Conservation (phyloP, 2,797 vertebrate genomes). For the Cyprinodon diabolis region DNA sequence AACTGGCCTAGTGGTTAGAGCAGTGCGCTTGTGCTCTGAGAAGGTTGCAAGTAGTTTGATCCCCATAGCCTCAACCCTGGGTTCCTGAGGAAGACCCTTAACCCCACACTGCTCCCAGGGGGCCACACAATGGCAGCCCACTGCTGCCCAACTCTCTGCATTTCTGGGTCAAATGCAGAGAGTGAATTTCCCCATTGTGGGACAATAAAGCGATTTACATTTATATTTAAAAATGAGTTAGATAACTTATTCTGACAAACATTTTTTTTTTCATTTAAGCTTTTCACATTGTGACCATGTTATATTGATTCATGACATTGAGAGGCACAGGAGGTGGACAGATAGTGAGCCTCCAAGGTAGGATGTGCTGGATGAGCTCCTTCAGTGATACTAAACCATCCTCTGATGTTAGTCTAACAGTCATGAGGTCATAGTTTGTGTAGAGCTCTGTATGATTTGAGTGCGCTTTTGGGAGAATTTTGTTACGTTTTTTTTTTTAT, state of each 20-base stretch:
- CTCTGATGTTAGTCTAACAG: neutral
- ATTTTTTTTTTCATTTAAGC: neutral
- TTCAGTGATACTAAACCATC: neutral
- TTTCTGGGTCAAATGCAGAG: too few species aligned
- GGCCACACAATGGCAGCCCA: too few species aligned
- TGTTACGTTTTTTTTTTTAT: slow-evolving; percentile 17
- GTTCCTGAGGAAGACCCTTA: too few species aligned
- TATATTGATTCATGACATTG: neutral
- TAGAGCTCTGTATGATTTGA: slow-evolving; percentile 30
- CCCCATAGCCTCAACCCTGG: too few species aligned
- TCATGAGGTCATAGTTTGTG: neutral
- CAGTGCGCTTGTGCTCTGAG: too few species aligned
- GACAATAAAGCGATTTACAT: too few species aligned
- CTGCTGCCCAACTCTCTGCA: too few species aligned
- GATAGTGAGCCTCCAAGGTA: neutral
- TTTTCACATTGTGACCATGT: neutral
- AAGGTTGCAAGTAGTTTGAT: too few species aligned
- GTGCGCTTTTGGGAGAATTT: slow-evolving; percentile 21
- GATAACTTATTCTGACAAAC: neutral
- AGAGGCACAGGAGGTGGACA: neutral
- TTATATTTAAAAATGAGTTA: too few species aligned
- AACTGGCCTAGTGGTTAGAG: too few species aligned
- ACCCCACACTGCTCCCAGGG: too few species aligned
- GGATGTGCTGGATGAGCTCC: neutral
- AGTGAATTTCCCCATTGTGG: too few species aligned